Base-by-base conservation (phyloP, 2,888 invertebrate genomes). In the Lumbricus terrestris region DNA sequence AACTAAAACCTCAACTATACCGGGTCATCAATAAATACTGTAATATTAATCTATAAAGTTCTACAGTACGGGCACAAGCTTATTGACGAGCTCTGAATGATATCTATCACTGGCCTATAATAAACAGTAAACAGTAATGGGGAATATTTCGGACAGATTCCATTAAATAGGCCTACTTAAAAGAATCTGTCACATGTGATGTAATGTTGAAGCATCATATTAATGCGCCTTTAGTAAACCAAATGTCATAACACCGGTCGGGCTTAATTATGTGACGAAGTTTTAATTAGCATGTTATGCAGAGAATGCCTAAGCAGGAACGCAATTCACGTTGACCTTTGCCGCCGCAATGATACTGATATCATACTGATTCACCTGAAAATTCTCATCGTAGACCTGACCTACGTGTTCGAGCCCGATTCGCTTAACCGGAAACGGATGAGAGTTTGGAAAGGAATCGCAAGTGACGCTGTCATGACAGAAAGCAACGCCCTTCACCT, bases 401-500 rank as follows among this genome's bases (percentile, higher is more conserved):
- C 90, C 90, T 6, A 90, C 16, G n/a, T 90, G 90, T 88, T 90
- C 90, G 29, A 47, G 42, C 42, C 90, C 90, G 23, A 34, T 34
- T 18, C 90, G 88, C 35, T 88, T 88, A 18, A 90, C 88, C 6
- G 90, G 90, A 38, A 90, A 90, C 82, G 90, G 83, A 42, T 89
- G 90, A 20, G 90, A 89, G 38, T 38, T 34, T 4, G 88, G n/a
- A 82, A 54, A 90, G 37, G 34, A 42, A n/a, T 40, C 38, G 54
- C 90, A 90, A 16, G 90, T 89, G n/a, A 38, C 42, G 54, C 89
- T 89, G 47, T 90, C 90, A n/a, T 88, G 89, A 40, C 90, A 90
- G 42, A 35, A 54, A 16, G 89, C 47, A 38, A 38, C n/a, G 82
- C 38, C 29, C 54, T 34, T 69, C n/a, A 90, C 90, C 83, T 38